Conservation (phyloP, 2,113 vertebrate species). For the Psephotus haematonotus region DNA sequence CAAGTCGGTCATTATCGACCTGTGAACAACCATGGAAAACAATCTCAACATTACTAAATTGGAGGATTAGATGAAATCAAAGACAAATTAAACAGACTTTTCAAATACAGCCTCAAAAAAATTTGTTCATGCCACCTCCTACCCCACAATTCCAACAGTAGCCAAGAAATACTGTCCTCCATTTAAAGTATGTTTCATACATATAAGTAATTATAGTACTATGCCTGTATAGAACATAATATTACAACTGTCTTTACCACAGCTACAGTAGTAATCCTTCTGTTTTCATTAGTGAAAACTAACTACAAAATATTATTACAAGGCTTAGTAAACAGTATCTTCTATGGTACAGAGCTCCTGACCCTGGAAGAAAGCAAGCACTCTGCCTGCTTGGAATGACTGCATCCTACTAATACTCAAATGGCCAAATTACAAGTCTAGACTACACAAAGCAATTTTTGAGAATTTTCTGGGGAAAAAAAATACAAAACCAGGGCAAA, state of each 20-base stretch:
- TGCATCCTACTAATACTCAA: not conserved
- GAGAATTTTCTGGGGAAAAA: not conserved
- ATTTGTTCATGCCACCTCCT: not conserved
- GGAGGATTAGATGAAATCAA: not conserved
- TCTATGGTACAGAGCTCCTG: not conserved
- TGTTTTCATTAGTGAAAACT: not conserved
- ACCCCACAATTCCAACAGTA: not conserved
- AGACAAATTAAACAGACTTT: not conserved
- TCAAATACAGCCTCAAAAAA: not conserved
- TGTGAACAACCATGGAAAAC: slow-evolving; percentile 45
- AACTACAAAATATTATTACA: not conserved
- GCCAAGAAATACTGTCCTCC: not conserved
- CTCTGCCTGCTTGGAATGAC: not conserved
- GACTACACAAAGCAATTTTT: not conserved
- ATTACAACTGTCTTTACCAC: not conserved
- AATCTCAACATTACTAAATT: not conserved
- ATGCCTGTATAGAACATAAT: not conserved
- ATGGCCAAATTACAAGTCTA: not conserved
- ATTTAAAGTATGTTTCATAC: not conserved
- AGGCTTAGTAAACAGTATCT: not conserved
- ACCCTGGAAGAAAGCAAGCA: not conserved
- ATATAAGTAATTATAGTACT: not conserved
- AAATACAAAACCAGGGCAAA: not conserved
- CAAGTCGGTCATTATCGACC: slow-evolving; percentile 97
- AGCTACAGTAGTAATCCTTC: not conserved